Evolutionary conservation across 2,797 vertebrate genomes (phyloP), one percentile per base, ranked within the genome.

Genomic region (Etheostoma perlongum): DNA sequence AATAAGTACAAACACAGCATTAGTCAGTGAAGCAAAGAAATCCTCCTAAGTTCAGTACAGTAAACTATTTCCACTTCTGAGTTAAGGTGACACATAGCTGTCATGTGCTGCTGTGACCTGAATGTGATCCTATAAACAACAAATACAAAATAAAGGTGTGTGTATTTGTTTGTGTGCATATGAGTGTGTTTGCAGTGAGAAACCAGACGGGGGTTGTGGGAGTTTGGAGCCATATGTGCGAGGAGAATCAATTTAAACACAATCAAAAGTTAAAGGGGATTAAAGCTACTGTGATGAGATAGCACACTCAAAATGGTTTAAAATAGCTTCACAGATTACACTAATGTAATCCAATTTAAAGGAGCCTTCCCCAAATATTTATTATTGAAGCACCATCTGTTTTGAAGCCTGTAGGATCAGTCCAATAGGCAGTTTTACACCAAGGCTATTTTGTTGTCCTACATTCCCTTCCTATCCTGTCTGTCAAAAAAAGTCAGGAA

Each of bases 331-430:
- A 84, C 79, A 91, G 91, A 94, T 95, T 93, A 93, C 79, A 92
- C 79, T 93, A 94, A 94, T 95, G 90, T 94, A 95, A 95, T 95
- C 91, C 91, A 93, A 93, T 96, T 94, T 92, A 94, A 93, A 94
- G 90, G 82, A 88, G 89, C 91, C 90, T 89, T 89, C 84, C 76
- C 84, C 85, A 92, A 91, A 93, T 94, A 92, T 94, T 92, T 93
- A 94, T 93, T 91, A 94, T 94, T 95, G 79, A 91, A 90, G 85
- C 83, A 74, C 93, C 91, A 93, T 95, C 93, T 95, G 94, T 81
- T 93, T 93, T 86, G 62, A 90, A 90, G 93, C 91, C 94, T 91
- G 78, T 78, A 70, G 83, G 90, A 91, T 91, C 90, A 90, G 85
- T 85, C 79, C 79, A 81, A 85, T 81, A 76, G 79, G 79, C 76